These are phyloP conservation scores for Heliconius ismenius DNA, from an alignment of 2,888 invertebrate genomes.

Conservation along the genomic window DNA sequence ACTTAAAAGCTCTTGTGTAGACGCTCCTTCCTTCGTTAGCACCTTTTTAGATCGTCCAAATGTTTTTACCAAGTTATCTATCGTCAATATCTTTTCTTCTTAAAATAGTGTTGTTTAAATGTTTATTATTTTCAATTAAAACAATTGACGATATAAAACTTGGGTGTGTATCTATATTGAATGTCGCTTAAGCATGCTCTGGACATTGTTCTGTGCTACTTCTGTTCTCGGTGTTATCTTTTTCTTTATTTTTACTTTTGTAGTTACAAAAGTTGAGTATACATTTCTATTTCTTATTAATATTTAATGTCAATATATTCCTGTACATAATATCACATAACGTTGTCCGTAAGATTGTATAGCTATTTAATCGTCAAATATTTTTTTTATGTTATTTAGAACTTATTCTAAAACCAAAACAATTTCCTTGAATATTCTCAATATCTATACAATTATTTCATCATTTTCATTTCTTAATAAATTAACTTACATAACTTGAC, in stretches of 20 bases:
- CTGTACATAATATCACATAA: conserved; percentile 43
- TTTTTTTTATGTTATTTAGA: neutral
- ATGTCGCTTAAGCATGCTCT: conserved; percentile 70
- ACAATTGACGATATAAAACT: conserved; percentile 63
- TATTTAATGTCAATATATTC: conserved; percentile 21
- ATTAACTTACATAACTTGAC: conserved; percentile 44
- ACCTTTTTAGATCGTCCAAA: conserved; percentile 81
- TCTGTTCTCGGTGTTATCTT: conserved; percentile 16
- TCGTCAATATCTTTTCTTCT: conserved; percentile 52
- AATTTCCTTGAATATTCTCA: neutral
- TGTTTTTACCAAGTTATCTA: conserved; percentile 60
- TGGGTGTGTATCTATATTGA: conserved; percentile 53
- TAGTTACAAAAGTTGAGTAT: conserved; percentile 11
- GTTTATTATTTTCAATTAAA: conserved; percentile 5
- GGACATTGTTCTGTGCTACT: conserved; percentile 61
- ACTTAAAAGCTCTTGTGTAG: conserved; percentile 67
- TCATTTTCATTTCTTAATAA: conserved; percentile 41
- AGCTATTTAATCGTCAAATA: conserved; percentile 34
- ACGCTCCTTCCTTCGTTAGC: conserved; percentile 81
- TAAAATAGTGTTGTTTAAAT: conserved; percentile 21
- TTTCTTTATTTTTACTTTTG: conserved; percentile 12
- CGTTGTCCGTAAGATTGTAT: conserved; percentile 50
- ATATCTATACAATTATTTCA: conserved; percentile 42
- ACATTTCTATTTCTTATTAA: conserved; percentile 19
- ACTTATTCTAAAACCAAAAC: neutral